A percentile compares a stretch with the other conserved stretches of the same genome.
Conservation (phyloP, 2,113 vertebrate species). For the Myocastor coypus region DNA sequence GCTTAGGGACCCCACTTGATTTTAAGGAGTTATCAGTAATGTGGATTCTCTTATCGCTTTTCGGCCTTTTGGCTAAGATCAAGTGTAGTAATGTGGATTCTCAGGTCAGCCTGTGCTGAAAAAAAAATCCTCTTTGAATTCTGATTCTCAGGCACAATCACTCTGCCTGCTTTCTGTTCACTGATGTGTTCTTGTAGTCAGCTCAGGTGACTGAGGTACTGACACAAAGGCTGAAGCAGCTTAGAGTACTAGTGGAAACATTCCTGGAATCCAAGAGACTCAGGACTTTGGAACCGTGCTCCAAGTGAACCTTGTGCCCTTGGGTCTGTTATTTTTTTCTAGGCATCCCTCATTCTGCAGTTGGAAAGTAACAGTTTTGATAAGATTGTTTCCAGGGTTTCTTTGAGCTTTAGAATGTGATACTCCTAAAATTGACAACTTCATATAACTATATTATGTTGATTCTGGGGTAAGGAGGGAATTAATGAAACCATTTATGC, state of each 20-base stretch:
- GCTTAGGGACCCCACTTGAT: not conserved
- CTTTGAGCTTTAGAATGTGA: not conserved
- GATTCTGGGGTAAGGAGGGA: constrained; percentile 17
- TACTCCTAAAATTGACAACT: constrained; percentile 22
- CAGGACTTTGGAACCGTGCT: not conserved
- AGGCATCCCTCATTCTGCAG: not conserved
- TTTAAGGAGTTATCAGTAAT: not conserved
- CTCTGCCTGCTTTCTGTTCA: not conserved
- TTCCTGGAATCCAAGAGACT: not conserved
- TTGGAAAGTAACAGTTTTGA: not conserved
- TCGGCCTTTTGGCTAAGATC: too few relatives aligned
- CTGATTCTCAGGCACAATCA: not conserved
- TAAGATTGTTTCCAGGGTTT: not conserved
- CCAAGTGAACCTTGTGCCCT: not conserved
- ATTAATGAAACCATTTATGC: constrained; percentile 42
- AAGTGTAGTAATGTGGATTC: constrained; percentile 2
- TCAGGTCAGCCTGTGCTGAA: not conserved
- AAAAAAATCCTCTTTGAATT: not conserved
- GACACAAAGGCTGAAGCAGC: not conserved
- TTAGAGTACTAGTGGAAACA: not conserved
- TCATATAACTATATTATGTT: not conserved
- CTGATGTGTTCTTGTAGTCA: not conserved
- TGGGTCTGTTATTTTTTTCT: not conserved
- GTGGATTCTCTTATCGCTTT: constrained; percentile 8
- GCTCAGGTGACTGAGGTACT: not conserved